phyloP scores from a whole-genome alignment of 2,113 vertebrate species.

The Ageneiosus marmoratus region DNA sequence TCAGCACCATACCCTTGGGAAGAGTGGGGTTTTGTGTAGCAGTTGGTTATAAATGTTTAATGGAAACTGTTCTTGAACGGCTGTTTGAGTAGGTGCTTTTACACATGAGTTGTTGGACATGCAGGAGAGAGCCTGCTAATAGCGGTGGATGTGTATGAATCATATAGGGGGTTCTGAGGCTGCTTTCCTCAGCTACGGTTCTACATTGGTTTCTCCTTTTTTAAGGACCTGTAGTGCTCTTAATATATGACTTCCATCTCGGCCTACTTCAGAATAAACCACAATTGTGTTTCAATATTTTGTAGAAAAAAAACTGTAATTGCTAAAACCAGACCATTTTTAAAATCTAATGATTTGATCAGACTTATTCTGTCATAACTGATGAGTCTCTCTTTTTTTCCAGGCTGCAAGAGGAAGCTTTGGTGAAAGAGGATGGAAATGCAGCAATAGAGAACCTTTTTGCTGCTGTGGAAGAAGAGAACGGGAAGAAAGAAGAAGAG shows the following conservation, averaged over 20 bases:
- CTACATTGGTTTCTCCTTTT: neutral
- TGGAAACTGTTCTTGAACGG: constrained; percentile 27
- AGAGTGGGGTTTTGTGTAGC: constrained; percentile 19
- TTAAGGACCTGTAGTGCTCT: neutral
- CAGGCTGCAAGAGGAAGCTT: constrained; percentile 12
- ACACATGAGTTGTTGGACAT: constrained; percentile 17
- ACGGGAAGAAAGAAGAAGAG: constrained; percentile 15
- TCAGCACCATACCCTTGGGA: neutral
- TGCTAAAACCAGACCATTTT: neutral
- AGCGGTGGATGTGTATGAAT: constrained; percentile 16
- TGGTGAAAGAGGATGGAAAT: constrained; percentile 1
- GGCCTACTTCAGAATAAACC: neutral
- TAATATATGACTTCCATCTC: neutral
- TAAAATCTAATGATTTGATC: neutral
- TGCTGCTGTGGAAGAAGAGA: neutral
- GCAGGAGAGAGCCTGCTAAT: neutral
- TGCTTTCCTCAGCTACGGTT: neutral
- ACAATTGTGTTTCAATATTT: neutral
- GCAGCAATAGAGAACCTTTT: neutral
- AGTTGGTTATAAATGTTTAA: constrained; percentile 51
- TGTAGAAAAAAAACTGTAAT: neutral
- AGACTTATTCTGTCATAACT: neutral
- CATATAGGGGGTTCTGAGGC: neutral
- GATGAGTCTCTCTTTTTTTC: neutral
- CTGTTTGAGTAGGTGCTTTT: constrained; percentile 38